Percentiles rank a stretch among this genome's conserved stretches.
phyloP scores from a whole-genome alignment of 2,888 invertebrate genomes.

The Xylophagus ater region DNA sequence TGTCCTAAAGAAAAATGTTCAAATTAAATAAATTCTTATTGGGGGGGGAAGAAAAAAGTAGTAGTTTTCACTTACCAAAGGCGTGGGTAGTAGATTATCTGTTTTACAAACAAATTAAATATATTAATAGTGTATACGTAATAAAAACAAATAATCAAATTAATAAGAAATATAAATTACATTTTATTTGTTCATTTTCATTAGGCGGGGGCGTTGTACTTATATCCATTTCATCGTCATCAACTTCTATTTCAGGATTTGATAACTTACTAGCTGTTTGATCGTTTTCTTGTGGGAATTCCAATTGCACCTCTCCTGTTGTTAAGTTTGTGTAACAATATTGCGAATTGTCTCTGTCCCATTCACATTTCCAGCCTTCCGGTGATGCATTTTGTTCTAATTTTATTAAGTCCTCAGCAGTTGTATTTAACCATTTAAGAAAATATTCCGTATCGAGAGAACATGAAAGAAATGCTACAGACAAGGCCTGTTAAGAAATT shows the following conservation, averaged over 20 bases:
- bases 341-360: constrained; percentile 59
- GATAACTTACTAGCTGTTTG: constrained; percentile 22
- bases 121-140: no score
- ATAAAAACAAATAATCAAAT: no score
- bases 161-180: background rate
- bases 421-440: constrained; percentile 48
- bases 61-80: no score
- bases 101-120: no score
- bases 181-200: constrained; percentile 21
- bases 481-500: constrained; percentile 43
- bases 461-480: constrained; percentile 49
- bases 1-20: no score
- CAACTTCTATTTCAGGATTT: constrained; percentile 18
- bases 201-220: constrained; percentile 47
- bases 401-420: constrained; percentile 47
- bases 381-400: constrained; percentile 56
- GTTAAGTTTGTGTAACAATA: constrained; percentile 53
- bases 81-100: no score
- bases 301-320: constrained; percentile 52
- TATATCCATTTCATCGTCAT: constrained; percentile 49
- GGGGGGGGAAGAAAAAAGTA: no score
- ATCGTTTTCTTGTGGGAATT: constrained; percentile 45
- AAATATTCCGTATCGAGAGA: constrained; percentile 49
- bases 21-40: no score
- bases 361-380: constrained; percentile 55